phyloP scores from a whole-genome alignment of 1,140 invertebrate species.

The Adelges cooleyi region DNA sequence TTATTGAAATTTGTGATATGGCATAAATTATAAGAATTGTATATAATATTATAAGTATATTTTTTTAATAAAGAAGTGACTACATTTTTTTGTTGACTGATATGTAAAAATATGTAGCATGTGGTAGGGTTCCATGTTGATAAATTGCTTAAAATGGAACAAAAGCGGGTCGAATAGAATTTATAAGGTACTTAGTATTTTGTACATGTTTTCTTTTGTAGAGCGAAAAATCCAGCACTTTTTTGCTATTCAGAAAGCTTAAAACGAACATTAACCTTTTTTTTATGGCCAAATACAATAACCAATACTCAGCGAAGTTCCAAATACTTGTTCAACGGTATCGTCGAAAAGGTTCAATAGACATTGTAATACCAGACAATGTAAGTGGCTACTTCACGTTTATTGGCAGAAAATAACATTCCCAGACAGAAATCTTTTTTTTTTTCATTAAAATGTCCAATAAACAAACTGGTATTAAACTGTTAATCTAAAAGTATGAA shows the following conservation, averaged over 20 bases:
- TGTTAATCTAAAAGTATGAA: background rate
- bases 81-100: no score
- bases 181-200: constrained; percentile 9
- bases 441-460: background rate
- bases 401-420: background rate
- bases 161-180: background rate
- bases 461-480: background rate
- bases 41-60: no score
- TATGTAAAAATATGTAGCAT: no score
- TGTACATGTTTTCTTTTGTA: background rate
- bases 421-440: background rate
- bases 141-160: background rate
- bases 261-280: constrained; percentile 8
- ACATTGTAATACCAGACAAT: background rate
- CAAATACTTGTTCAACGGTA: background rate
- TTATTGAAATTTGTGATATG: no score
- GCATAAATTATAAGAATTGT: no score
- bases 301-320: background rate
- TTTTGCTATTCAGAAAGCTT: background rate
- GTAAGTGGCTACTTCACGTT: constrained; percentile 8
- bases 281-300: background rate
- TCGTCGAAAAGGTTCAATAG: background rate
- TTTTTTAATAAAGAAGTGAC: no score
- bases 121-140: background rate
- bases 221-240: background rate